phyloP scores from a whole-genome alignment of 2,888 invertebrate genomes.

The Chorisops tibialis region DNA sequence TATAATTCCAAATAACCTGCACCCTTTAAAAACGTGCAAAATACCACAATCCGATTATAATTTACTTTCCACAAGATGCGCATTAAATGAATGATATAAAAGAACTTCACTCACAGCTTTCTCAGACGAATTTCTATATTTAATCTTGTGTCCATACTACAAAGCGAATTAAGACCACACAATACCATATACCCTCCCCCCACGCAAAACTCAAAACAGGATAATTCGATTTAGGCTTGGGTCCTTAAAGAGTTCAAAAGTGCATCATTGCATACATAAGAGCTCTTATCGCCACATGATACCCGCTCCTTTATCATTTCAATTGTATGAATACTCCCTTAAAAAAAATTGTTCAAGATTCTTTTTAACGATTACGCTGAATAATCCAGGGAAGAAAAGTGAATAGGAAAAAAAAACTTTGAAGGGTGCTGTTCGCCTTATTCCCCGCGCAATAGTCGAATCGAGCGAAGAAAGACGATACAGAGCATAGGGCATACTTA shows the following conservation, averaged over 20 bases:
- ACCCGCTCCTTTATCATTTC: constrained; percentile 11
- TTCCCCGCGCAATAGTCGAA: no score
- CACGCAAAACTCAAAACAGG: neutral
- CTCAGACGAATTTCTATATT: no score
- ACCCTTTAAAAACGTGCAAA: constrained; percentile 5
- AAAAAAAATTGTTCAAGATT: constrained; percentile 16
- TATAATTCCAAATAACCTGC: no score
- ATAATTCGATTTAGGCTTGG: constrained; percentile 23
- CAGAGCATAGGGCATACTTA: no score
- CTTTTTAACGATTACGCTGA: constrained; percentile 9
- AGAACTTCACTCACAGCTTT: no score
- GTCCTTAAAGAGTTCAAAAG: constrained; percentile 19
- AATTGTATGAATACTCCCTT: neutral
- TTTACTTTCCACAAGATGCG: neutral
- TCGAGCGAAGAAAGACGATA: no score
- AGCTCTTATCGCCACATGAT: constrained; percentile 25
- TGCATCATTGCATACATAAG: constrained; percentile 17
- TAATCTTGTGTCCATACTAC: no score
- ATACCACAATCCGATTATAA: constrained; percentile 23
- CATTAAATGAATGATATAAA: no score
- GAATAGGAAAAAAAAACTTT: neutral
- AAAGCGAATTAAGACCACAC: no score
- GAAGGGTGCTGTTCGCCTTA: no score
- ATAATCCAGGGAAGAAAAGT: neutral
- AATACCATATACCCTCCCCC: no score